Percentiles rank a stretch among this genome's conserved stretches.
Conservation (phyloP, 2,888 invertebrate species). For the Drosophila flavopinicola region DNA sequence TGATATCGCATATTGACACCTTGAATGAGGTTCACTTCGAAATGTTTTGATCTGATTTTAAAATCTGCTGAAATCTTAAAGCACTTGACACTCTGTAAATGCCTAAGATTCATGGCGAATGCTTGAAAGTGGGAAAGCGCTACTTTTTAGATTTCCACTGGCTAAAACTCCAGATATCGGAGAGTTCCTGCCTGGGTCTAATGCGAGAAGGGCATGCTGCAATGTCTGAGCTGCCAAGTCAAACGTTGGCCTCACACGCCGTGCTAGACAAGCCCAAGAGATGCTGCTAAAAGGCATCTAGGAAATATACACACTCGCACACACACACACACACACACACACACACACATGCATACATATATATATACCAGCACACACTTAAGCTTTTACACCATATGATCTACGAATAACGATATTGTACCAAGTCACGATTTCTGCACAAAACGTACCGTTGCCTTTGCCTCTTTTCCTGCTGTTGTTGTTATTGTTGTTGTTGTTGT, state of each 20-base stretch:
- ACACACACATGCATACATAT: too few relatives aligned
- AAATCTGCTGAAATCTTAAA: too few relatives aligned
- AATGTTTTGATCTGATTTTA: too few relatives aligned
- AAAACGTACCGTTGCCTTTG: slow-evolving; percentile 78
- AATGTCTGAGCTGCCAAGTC: slow-evolving; percentile 11
- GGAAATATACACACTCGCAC: slow-evolving; percentile 53
- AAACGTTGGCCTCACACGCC: slow-evolving; percentile 52
- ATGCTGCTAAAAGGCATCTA: slow-evolving; percentile 59
- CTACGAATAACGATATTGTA: slow-evolving; percentile 83
- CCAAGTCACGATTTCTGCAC: slow-evolving; percentile 83
- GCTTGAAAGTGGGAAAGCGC: too few relatives aligned
- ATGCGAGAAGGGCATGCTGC: slow-evolving; percentile 33
- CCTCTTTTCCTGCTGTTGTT: slow-evolving; percentile 32
- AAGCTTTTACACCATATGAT: slow-evolving; percentile 80
- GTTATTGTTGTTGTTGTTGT: slow-evolving; percentile 28
- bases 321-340: slow-evolving; percentile 34
- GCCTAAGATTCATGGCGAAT: too few relatives aligned
- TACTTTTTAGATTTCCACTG: neutral
- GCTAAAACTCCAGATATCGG: neutral
- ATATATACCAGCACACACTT: slow-evolving; percentile 49
- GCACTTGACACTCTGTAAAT: too few relatives aligned
- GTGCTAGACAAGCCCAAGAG: slow-evolving; percentile 65
- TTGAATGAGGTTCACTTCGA: too few relatives aligned
- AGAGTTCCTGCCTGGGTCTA: neutral
- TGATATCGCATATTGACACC: too few relatives aligned